Evolutionary conservation across 2,797 vertebrate species (phyloP).

Genomic region (Cyprinodon diabolis): DNA sequence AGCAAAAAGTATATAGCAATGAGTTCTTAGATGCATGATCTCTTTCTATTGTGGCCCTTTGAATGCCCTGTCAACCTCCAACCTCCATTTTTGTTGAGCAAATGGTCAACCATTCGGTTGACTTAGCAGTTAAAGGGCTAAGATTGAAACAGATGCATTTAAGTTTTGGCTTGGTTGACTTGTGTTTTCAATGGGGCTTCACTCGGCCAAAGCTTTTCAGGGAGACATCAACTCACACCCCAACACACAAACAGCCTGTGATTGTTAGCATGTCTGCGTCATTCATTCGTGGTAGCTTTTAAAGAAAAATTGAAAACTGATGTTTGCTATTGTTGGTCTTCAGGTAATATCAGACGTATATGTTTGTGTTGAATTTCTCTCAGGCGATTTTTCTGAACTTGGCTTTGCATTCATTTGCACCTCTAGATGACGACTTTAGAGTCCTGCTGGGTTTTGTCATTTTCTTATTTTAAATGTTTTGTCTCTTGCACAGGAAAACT

Average conservation of each 20-base stretch:
- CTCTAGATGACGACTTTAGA: slow-evolving; percentile 11
- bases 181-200: slow-evolving; percentile 32
- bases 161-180: slow-evolving; percentile 24
- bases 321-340: slow-evolving; percentile 1
- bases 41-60: background rate
- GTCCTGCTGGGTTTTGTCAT: background rate
- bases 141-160: background rate
- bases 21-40: background rate
- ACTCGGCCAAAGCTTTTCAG: background rate
- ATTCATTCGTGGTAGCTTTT: background rate
- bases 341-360: background rate
- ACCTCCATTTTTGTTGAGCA: too few species aligned
- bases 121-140: too few species aligned
- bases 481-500: slow-evolving; percentile 39
- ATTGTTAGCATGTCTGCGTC: background rate
- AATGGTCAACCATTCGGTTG: too few species aligned
- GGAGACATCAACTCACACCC: background rate
- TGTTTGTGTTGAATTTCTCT: slow-evolving; percentile 1
- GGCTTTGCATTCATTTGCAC: background rate
- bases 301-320: background rate
- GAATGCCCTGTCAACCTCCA: too few species aligned
- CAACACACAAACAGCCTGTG: too few species aligned
- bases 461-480: background rate
- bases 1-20: background rate
- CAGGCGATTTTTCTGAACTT: slow-evolving; percentile 7